Percentiles rank a stretch among this genome's conserved stretches.
Conservation (phyloP, 2,888 invertebrate genomes). For the Drepana falcataria region DNA sequence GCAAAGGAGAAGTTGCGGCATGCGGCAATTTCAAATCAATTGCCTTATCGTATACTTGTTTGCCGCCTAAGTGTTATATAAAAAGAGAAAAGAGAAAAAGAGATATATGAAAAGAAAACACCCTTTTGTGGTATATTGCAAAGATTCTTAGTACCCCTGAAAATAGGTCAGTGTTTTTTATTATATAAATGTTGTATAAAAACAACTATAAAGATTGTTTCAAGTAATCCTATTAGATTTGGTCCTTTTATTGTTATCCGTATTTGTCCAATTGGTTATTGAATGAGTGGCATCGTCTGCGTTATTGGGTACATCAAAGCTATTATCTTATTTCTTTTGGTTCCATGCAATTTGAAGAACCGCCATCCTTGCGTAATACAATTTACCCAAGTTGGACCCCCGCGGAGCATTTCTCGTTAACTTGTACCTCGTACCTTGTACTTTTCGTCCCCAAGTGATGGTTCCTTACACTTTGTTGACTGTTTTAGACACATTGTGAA, state of each 20-base stretch:
- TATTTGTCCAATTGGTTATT: constrained; percentile 12
- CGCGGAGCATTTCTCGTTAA: constrained; percentile 37
- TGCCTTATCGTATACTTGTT: too few relatives aligned
- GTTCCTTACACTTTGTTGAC: constrained; percentile 35
- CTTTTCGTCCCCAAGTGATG: constrained; percentile 32
- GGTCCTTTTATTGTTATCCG: background rate
- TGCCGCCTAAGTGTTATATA: too few relatives aligned
- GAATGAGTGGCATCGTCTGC: constrained; percentile 26
- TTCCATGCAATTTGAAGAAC: constrained; percentile 48
- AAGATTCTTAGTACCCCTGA: too few relatives aligned
- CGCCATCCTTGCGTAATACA: constrained; percentile 46
- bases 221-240: background rate
- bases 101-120: too few relatives aligned
- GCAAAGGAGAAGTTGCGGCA: too few relatives aligned
- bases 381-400: constrained; percentile 42
- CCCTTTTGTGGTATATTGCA: too few relatives aligned
- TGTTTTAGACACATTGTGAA: constrained; percentile 25
- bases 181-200: too few relatives aligned
- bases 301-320: constrained; percentile 39
- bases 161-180: too few relatives aligned
- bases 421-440: constrained; percentile 37
- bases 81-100: too few relatives aligned
- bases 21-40: too few relatives aligned
- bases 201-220: background rate
- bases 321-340: constrained; percentile 47